Evolutionary conservation across 2,113 vertebrate genomes (phyloP), one percentile per base, ranked within the genome.

Genomic region (Lonchura striata): DNA sequence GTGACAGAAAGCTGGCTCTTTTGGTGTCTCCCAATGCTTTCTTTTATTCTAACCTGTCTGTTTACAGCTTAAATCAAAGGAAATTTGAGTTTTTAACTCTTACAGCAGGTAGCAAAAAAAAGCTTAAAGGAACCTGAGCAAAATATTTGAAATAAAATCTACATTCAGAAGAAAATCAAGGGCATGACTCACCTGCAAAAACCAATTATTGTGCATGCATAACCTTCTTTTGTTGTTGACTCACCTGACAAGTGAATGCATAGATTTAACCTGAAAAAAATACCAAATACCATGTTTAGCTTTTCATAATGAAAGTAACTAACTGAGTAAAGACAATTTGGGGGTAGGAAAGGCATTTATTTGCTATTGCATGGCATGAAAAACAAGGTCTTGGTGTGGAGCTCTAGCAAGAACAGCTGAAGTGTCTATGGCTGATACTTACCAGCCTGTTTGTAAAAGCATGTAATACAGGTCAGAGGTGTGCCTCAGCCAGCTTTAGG

Each of bases 1-100:
- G 30, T 95, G 96, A 96, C 94, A 97, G 95, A 92, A 95, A 90
- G 21, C 86, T 97, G 97, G 95, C 90, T 95, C 93, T 64, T 96
- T 96, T 88, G 27, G 76, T 84, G 90, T 92, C 60, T 94, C 80
- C 90, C 59, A 74, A 44, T 72, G 78, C 69, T 76, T 94, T 87
- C 83, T 71, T 96, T 97, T 97, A 90, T 96, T 74, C 88, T 77
- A 77, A 84, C 69, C 89, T 85, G 75, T 88, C 94, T 96, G 97
- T 96, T 94, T 94, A 92, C 76, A 92, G 87, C 59, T 94, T 90
- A 95, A 96, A 97, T 93, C 94, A 91, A 72, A 90, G 70, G 60
- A 75, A 96, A 79, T 84, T 47, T 74, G 79, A 72, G 91, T 82
- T 70, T 96, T 95, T 95, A 96, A 93, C 91, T 94, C 87, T 87